A percentile compares a stretch with the other conserved stretches of the same genome.
These are phyloP conservation scores for Hystrix brachyura DNA, from an alignment of 2,113 vertebrate genomes.

Conservation along the genomic window DNA sequence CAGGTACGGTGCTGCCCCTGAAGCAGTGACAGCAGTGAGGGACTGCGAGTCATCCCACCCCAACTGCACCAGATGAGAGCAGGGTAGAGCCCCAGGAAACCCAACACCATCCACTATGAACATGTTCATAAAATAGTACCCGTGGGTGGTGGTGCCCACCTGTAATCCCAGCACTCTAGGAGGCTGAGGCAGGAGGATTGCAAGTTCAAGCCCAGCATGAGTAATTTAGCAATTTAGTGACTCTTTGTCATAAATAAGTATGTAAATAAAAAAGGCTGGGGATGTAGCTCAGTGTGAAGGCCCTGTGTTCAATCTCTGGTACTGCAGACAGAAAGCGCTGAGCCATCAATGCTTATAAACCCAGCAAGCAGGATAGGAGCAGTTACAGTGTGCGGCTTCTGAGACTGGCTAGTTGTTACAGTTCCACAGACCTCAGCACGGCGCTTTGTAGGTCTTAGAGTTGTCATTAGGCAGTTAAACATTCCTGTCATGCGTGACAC, in stretches of 20 bases:
- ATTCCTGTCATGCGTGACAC: neutral
- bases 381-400: neutral
- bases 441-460: neutral
- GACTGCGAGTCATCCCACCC: neutral
- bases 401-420: neutral
- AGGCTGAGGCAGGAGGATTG: neutral
- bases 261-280: neutral
- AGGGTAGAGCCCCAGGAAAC: neutral
- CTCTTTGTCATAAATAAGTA: neutral
- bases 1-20: neutral
- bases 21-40: neutral
- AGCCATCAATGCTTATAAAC: neutral
- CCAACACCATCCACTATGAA: neutral
- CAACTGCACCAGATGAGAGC: neutral
- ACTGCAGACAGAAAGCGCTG: neutral
- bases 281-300: neutral
- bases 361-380: neutral
- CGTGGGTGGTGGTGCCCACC: neutral
- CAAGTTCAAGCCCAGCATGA: neutral
- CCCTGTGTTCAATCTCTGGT: neutral
- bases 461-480: conserved; percentile 21
- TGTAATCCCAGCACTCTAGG: neutral
- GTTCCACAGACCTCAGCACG: neutral
- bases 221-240: neutral
- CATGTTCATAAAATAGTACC: neutral